A percentile compares a stretch with the other conserved stretches of the same genome.
These are phyloP conservation scores for Scytalopus superciliaris DNA, from an alignment of 2,113 vertebrate species.

Conservation along the genomic window DNA sequence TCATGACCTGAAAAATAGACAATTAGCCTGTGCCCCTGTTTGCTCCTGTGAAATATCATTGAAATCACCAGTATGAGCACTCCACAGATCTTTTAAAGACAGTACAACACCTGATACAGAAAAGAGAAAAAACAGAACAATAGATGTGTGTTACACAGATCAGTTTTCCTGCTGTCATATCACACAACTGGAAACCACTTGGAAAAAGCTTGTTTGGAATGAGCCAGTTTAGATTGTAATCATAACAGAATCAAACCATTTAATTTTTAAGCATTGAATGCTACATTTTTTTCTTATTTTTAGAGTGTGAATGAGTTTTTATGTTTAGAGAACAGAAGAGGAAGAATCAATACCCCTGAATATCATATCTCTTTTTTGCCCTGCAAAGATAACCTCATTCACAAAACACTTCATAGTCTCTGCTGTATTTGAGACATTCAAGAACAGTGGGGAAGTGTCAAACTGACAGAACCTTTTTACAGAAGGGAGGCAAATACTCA, in stretches of 20 bases:
- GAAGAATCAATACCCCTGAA: background rate
- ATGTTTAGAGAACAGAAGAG: background rate
- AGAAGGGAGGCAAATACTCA: background rate
- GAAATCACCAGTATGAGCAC: background rate
- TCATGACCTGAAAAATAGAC: background rate
- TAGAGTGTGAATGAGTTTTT: background rate
- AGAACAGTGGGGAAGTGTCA: background rate
- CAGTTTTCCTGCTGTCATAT: background rate
- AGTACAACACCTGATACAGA: background rate
- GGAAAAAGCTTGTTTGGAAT: background rate
- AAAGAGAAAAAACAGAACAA: background rate
- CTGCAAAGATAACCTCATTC: background rate
- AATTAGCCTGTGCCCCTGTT: background rate
- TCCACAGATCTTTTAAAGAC: background rate
- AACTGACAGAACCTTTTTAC: background rate
- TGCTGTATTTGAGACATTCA: background rate
- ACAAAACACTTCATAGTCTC: background rate
- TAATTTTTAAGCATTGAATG: background rate
- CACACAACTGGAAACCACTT: background rate
- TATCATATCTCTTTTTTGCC: background rate
- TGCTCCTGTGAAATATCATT: background rate
- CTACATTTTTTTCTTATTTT: background rate
- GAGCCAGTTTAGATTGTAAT: background rate
- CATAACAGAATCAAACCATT: background rate
- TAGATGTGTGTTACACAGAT: background rate